Base-by-base conservation (phyloP, 1,140 invertebrate species). In the Akabosia matsudoensis region DNA sequence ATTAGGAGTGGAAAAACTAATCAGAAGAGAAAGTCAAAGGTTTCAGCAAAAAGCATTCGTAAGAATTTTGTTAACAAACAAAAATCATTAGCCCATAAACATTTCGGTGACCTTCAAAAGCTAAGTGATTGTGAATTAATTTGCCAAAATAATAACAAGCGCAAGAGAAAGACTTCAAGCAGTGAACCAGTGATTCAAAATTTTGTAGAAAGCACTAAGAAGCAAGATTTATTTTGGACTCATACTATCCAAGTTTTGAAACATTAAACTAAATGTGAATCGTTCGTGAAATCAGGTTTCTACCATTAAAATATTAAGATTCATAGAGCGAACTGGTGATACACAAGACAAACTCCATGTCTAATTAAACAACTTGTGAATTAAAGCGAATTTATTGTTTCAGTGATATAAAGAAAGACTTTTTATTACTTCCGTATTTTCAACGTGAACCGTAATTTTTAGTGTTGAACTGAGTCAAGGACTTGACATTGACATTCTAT, bases 141-240 rank as follows among this genome's bases (percentile, higher is more conserved):
- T 10, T 30, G 30, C 30, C 61, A 67, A 67, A 67, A 31, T 31
- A 67, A 67, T 67, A 45, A 45, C 37, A 67, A 31, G 61, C 61
- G 61, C 61, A 67, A 67, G 28, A 67, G 61, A 67, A 67, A 67
- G 61, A 67, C 61, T 67, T 67, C n/a, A 67, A 31, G 10, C 24
- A 16, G 54, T 61, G 54, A 61, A 4, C 24, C 54, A n/a, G n/a
- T n/a, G n/a, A n/a, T n/a, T 56, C 54, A n/a, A n/a, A 67, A 67
- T 67, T 56, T 13, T 56, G 10, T 13, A 24, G 22, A 56, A 16
- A 13, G 54, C 24, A 56, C 4, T 56, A 56, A 56, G 10, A 56
- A 56, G 10, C 7, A 18, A 45, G 7, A n/a, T 3, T 13, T 56
- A 22, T 16, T 56, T 7, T 56, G 54, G 54, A 56, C 54, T 56